Percentiles rank a stretch among this genome's conserved stretches.
These are phyloP conservation scores for Sinella curviseta DNA, from an alignment of 1,140 invertebrate genomes.

Conservation along the genomic window DNA sequence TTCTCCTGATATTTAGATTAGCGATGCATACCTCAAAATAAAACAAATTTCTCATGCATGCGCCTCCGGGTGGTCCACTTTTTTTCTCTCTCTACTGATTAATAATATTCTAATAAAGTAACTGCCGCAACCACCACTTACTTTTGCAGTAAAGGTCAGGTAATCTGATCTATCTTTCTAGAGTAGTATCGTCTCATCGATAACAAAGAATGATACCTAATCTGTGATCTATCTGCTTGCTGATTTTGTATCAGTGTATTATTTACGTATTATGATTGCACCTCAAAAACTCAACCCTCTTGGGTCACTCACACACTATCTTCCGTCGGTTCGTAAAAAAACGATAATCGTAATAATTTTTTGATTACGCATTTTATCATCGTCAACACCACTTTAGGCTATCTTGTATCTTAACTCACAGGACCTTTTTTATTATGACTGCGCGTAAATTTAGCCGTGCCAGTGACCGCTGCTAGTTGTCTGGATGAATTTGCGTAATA, in stretches of 20 bases:
- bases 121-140: background rate
- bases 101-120: background rate
- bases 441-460: background rate
- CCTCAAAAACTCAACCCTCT: background rate
- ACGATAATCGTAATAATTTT: background rate
- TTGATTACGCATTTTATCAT: background rate
- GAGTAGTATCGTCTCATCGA: background rate
- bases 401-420: background rate
- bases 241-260: slow-evolving; percentile 8
- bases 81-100: background rate
- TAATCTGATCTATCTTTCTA: slow-evolving; percentile 1
- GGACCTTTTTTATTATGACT: background rate
- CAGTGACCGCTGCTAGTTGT: too few relatives aligned
- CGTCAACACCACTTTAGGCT: background rate
- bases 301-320: background rate
- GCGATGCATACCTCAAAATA: too few relatives aligned
- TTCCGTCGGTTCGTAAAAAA: background rate
- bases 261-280: background rate
- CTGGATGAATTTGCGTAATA: too few relatives aligned
- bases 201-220: background rate
- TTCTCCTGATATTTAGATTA: too few relatives aligned
- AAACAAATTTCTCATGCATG: background rate
- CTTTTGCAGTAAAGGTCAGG: background rate
- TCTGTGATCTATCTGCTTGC: background rate
- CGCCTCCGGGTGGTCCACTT: background rate